Evolutionary conservation across 2,888 invertebrate genomes (phyloP), one percentile per base, ranked within the genome.

Genomic region (Tillus elongatus): DNA sequence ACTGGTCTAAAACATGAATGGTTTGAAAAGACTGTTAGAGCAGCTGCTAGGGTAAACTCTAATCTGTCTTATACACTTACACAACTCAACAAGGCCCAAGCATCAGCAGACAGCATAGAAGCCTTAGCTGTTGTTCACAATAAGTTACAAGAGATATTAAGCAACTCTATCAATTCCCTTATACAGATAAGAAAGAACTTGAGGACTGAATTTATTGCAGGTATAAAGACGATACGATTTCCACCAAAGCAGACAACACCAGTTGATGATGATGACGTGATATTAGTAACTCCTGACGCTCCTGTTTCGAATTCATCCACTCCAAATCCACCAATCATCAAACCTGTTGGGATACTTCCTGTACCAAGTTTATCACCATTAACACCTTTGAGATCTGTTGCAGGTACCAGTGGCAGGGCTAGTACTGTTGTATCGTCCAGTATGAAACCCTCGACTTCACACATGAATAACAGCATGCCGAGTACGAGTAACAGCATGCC

Each of bases 21-120:
- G 75, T 75, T 69, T 49, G 67, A 74, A 40, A 74, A 71, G 46
- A 75, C 75, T 43, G 63, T 74, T 15, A 57, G 72, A 33, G 71
- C 74, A 47, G 71, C 75, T 1, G 67, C 72, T 15, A 71, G 74
- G 42, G 69, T 75, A 15, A 64, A 75, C 35, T 71, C 73, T 42
- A 75, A 74, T 56, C 67, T 76, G 3, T 59, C 73, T 13, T 60
- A 68, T 11, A 67, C 72, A 24, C 58, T 76, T 32, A 61, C 69
- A 16, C 69, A 69, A 46, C 53, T 76, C 24, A 74, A 73, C 41
- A 69, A 68, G 46, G 69, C 67, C 37, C 69, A 68, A 50, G 60
- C 71, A 28, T 65, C 70, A 30, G 68, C 70, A 4, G 61, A 68
- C 27, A 64, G 66, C 15, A 54, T 72, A 0, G 60, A 63, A 40